Base-by-base conservation (phyloP, 2,888 invertebrate genomes). In the Octonoba sinensis region DNA sequence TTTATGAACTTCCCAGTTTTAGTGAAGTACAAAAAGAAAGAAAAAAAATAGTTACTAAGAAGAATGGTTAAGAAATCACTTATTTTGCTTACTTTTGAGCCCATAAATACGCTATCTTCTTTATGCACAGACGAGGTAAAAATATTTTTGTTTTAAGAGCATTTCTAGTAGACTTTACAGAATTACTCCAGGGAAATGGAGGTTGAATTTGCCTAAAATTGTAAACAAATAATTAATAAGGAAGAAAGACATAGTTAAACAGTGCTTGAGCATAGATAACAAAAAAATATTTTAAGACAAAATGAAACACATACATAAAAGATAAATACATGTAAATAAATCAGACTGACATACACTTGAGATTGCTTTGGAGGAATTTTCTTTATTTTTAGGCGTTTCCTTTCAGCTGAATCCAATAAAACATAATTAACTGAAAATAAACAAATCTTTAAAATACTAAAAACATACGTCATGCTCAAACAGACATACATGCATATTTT, bases 101-200 rank as follows among this genome's bases (percentile, higher is more conserved):
- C 79, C 79, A 81, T 4, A 81, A 64, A 16, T 81, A 54, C 1
- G 62, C 56, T 47, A 81, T 81, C n/a, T 69, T 81, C 49, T 67
- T 74, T 16, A 81, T 81, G 16, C 79, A 81, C 16, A 69, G 73
- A 12, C 73, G 44, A 8, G 64, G 18, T 4, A 81, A 54, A 4
- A 81, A 74, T 13, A 71, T 72, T 24, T 73, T 81, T n/a, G 67
- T 46, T 20, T 64, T 8, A n/a, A 81, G 69, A 16, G 36, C 15
- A 57, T 67, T 69, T 47, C 36, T 73, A 13, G 56, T 56, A n/a
- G 18, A 15, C 20, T 18, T 16, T 3, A 72, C 72, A 46, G 47
- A 16, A n/a, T 60, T 69, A 27, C 36, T 46, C 79, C 79, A 81
- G 13, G 79, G 79, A 24, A 81, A 56, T 24, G 79, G 73, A 16